A percentile compares a stretch with the other conserved stretches of the same genome.
These are phyloP conservation scores for Eilema caniola DNA, from an alignment of 2,888 invertebrate genomes.

Conservation along the genomic window DNA sequence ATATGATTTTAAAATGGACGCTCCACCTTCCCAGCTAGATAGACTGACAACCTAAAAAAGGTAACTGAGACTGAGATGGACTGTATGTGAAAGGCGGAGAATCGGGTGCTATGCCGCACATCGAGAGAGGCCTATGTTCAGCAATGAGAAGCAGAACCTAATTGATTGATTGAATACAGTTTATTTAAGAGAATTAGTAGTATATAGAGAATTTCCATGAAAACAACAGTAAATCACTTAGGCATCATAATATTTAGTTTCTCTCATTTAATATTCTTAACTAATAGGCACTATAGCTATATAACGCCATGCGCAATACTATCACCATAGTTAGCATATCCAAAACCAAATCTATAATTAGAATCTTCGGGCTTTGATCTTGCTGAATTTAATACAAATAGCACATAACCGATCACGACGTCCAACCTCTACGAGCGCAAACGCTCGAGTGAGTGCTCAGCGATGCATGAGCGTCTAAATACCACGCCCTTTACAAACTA, in stretches of 20 bases:
- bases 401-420: conserved; percentile 52
- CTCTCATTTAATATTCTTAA: too few relatives aligned
- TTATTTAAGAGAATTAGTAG: too few relatives aligned
- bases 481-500: conserved; percentile 64
- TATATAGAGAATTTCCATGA: not conserved
- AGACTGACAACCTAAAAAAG: too few relatives aligned
- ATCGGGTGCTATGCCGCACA: not conserved
- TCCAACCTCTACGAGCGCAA: conserved; percentile 49
- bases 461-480: conserved; percentile 57
- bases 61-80: not conserved
- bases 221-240: too few relatives aligned
- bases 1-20: not conserved
- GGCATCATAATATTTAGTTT: too few relatives aligned
- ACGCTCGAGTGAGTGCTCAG: conserved; percentile 61
- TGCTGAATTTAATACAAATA: conserved; percentile 42
- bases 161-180: not conserved
- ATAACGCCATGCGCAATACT: not conserved
- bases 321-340: not conserved
- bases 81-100: not conserved
- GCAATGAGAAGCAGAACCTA: too few relatives aligned
- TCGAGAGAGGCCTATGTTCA: not conserved
- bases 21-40: too few relatives aligned
- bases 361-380: conserved; percentile 44
- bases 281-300: too few relatives aligned
- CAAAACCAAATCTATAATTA: conserved; percentile 40